Evolutionary conservation across 2,113 vertebrate genomes (phyloP), one percentile per base, ranked within the genome.

Genomic region (Columba livia): DNA sequence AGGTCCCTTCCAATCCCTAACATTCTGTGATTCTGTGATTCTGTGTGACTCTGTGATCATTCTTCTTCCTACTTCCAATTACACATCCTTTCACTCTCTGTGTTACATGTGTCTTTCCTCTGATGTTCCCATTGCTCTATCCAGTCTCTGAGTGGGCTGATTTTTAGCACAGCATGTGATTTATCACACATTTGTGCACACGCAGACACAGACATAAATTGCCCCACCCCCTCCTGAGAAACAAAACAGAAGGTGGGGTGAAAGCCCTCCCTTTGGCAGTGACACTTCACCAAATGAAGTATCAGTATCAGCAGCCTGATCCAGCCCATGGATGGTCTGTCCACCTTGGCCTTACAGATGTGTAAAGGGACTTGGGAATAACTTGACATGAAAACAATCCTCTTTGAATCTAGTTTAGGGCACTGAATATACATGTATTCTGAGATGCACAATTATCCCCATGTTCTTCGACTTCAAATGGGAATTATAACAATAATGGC

Each of bases 161-260:
- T 91, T 77, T 74, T 73, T 67, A 28, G 16, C 11, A 25, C 29
- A 74, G 6, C 1, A 0, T 58, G 12, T 8, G 21, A 40, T 64
- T 56, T 78, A 20, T 75, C 57, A 38, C 31, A 36, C 3, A 7
- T 24, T 12, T 53, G 25, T 26, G 51, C 14, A 12, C 2, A 34
- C 7, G 4, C 14, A 18, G 7, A 24, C 6, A 16, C 21, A 25
- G 10, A 14, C 16, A 79, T 5, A 48, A 13, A 66, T 19, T 70
- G 6, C 8, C 26, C 1, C 24, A 10, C 32, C 25, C 8, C 2
- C 3, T 2, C 1, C 4, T 2, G 1, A 10, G n/a, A 73, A 34
- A 54, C 47, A 32, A 61, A 28, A 13, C 2, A 56, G 4, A 26
- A 58, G 1, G 2, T 5, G 2, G 3, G 6, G 5, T 44, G 21